Base-by-base conservation (phyloP, 2,888 invertebrate genomes). In the Tiliacea citrago region DNA sequence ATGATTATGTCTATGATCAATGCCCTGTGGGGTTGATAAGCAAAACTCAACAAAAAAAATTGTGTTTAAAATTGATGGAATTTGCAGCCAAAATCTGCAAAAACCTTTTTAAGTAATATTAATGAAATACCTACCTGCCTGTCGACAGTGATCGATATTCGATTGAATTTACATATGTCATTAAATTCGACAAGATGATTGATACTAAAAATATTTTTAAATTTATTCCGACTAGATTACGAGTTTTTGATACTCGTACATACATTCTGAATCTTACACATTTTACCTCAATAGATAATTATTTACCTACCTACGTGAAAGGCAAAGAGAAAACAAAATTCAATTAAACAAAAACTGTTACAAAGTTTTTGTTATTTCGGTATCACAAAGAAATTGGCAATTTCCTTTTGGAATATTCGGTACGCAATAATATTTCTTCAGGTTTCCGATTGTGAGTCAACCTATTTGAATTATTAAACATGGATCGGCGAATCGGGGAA, bases 371-470 rank as follows among this genome's bases (percentile, higher is more conserved):
- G 6, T 57, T 13, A 29, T 10, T 63, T 63, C 6, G 5, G 7
- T 47, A 42, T 60, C 45, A 65, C 35, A 68, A 47, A 77, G 35
- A 24, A 66, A 61, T 69, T 39, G 42, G n/a, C 29, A 63, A 76
- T 66, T 66, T 61, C n/a, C n/a, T 65, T 18, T 42, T 35, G 16
- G 62, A 62, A 72, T 65, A 69, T 12, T 71, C 47, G 12, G 21
- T 16, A 75, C 35, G 12, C 55, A 35, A 16, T 49, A 60, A 68
- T 45, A 73, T 49, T 69, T 57, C 13, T 45, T 29, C 35, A 62
- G 13, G 21, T 10, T 60, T 70, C 13, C 49, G 35, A 82, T 45
- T 68, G 39, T 70, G 51, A 77, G 69, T 77, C 61, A 75, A 80
- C n/a, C 29, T 51, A 49, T 62, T 68, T 72, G 47, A 81, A 81